Evolutionary conservation across 2,113 vertebrate species (phyloP), one percentile per base, ranked within the genome.

Genomic region (Patagioenas fasciata): DNA sequence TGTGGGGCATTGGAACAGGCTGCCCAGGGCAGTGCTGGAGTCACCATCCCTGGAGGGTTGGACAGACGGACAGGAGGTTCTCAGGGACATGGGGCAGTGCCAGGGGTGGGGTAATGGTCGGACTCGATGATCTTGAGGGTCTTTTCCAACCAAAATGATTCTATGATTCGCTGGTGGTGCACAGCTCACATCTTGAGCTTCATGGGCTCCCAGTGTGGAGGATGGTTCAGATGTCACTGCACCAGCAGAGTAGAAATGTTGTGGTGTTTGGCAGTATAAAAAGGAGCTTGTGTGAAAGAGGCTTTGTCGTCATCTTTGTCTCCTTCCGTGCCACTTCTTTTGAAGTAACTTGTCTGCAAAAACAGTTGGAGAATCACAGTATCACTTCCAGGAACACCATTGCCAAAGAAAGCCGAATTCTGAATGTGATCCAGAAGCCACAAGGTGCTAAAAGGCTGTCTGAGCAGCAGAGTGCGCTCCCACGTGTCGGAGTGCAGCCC

Each of bases 391-490:
- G 89, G 86, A 93, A 31, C 65, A 14, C 44, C 13, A 3, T 1
- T 94, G 77, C 80, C 77, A 87, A 61, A 89, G 77, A 48, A 78
- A 92, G 77, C 34, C 69, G 44, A n/a, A 57, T n/a, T 80, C 67
- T 96, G 93, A 95, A 34, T 20, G 28, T n/a, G 9, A n/a, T 61
- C 92, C 92, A 96, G 84, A 95, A 95, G 93, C 95, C 93, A 75
- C 94, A 92, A 89, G 95, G 88, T 93, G 92, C 17, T 91, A 72
- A 86, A 77, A 90, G 91, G 71, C 91, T 94, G 93, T 64, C 88
- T 95, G 5, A 10, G 83, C 92, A 90, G 88, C 93, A 90, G 79
- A 94, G 79, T 20, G 62, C 50, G 7, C 89, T 93, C 92, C 53
- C 93, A 91, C 64, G 5, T 93, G 93, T 85, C 88, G 80, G 95